These are phyloP conservation scores for Hemithea aestivaria DNA, from an alignment of 2,888 invertebrate species.

Conservation along the genomic window DNA sequence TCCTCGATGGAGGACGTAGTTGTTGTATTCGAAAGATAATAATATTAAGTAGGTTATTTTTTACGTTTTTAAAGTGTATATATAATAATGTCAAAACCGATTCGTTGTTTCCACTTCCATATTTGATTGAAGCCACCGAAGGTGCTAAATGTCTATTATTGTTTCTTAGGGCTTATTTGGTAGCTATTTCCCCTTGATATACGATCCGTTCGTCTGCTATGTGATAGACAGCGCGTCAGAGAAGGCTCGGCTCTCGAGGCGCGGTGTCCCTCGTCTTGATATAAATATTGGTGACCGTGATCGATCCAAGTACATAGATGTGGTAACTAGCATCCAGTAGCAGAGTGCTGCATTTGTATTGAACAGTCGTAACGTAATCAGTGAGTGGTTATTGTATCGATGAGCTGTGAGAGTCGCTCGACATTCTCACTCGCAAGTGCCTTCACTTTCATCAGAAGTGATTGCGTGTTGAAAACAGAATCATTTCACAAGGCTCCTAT, in stretches of 20 bases:
- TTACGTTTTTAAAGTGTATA: constrained; percentile 79
- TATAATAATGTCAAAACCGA: constrained; percentile 60
- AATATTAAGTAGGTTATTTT: constrained; percentile 80
- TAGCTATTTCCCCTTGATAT: constrained; percentile 33
- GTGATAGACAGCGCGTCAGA: constrained; percentile 5
- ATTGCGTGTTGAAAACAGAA: constrained; percentile 16
- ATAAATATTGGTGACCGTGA: too few relatives aligned
- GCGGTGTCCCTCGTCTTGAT: too few relatives aligned
- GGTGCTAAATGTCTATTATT: constrained; percentile 77
- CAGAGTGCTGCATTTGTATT: background rate
- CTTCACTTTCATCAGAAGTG: constrained; percentile 43
- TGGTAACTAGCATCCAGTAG: background rate
- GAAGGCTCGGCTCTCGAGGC: too few relatives aligned
- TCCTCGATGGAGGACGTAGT: constrained; percentile 73
- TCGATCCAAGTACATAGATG: too few relatives aligned
- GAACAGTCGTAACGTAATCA: background rate
- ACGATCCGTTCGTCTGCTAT: constrained; percentile 19
- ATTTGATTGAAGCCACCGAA: constrained; percentile 67
- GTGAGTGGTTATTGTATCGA: constrained; percentile 42
- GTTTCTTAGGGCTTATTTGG: constrained; percentile 65
- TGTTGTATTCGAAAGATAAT: constrained; percentile 79
- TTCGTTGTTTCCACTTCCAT: constrained; percentile 71
- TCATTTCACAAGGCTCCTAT: background rate
- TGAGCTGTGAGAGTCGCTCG: constrained; percentile 47
- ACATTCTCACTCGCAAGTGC: constrained; percentile 45